These are phyloP conservation scores for Neoniphon sammara DNA, from an alignment of 2,797 vertebrate genomes.

Conservation along the genomic window DNA sequence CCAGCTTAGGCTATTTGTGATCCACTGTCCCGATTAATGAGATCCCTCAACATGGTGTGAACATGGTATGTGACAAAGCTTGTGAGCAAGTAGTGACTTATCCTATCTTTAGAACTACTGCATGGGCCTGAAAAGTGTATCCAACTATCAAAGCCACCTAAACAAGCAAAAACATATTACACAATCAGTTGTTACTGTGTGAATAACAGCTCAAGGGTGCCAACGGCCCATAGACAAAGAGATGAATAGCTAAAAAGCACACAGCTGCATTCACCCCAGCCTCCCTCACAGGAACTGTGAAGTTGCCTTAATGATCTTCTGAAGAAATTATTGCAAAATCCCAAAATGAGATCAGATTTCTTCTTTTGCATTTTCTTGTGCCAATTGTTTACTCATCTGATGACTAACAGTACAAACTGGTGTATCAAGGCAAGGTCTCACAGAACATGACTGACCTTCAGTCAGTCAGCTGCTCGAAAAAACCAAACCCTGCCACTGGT, in stretches of 20 bases:
- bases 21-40: background rate
- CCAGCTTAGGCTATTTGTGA: slow-evolving; percentile 1
- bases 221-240: slow-evolving; percentile 10
- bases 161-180: slow-evolving; percentile 29
- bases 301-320: no score
- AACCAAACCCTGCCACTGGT: slow-evolving; percentile 22
- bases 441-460: background rate
- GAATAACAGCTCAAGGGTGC: background rate
- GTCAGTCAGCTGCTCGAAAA: slow-evolving; percentile 9
- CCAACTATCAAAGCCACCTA: slow-evolving; percentile 15
- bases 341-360: background rate
- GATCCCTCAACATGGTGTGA: slow-evolving; percentile 7
- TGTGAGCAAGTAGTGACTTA: slow-evolving; percentile 8
- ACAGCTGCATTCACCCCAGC: background rate
- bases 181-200: slow-evolving; percentile 21
- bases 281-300: background rate
- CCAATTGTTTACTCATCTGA: background rate
- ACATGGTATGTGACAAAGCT: slow-evolving; percentile 14
- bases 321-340: no score
- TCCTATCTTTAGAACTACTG: slow-evolving; percentile 49
- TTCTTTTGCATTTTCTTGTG: background rate
- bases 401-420: slow-evolving; percentile 15
- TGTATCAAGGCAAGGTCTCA: background rate
- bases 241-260: background rate
- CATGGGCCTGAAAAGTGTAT: slow-evolving; percentile 38